Evolutionary conservation across 1,140 invertebrate genomes (phyloP), one percentile per base, ranked within the genome.

Genomic region (Meloidogyne hapla): DNA sequence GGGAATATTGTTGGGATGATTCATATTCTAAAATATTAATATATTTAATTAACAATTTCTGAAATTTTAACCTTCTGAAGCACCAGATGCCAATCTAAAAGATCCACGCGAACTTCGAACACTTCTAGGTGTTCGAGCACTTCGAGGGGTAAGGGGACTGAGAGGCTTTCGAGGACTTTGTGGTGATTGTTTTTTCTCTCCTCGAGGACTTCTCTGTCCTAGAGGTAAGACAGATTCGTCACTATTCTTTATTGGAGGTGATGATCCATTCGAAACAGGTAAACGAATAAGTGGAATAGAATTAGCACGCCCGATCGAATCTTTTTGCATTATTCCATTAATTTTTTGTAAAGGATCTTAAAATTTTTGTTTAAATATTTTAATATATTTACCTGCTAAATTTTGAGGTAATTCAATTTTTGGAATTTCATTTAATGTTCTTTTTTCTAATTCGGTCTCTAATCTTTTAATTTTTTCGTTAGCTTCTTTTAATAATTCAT

Each of bases 381-480:
- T 45, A 2, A 15, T n/a, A 6, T 8, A n/a, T 21, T n/a, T n/a
- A 56, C 48, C 48, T 56, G 48, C 33, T 33, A 1, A 33, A 33
- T 33, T 56, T 56, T 56, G 48, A n/a, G 18, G 18, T n/a, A 45
- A 1, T 45, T 45, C 42, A 45, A 45, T 45, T 45, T 45, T 1
- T 45, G 42, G 42, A 15, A 45, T 45, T 45, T 4, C 48, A 56
- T 4, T n/a, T 56, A 56, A 56, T n/a, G 0, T 18, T 56, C n/a
- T 13, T 62, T 26, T 33, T n/a, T 72, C 45, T 33, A 72, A 72
- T 72, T 72, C 21, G 12, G 15, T 5, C 13, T 73, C 71, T 38
- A 73, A 63, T 73, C 26, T 23, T 18, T 33, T 64, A 61, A 73
- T 73, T 64, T 73, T 73, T 25, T 23, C 40, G 13, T 61, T 73